Base-by-base conservation (phyloP, 2,888 invertebrate genomes). In the Thumatha senex region DNA sequence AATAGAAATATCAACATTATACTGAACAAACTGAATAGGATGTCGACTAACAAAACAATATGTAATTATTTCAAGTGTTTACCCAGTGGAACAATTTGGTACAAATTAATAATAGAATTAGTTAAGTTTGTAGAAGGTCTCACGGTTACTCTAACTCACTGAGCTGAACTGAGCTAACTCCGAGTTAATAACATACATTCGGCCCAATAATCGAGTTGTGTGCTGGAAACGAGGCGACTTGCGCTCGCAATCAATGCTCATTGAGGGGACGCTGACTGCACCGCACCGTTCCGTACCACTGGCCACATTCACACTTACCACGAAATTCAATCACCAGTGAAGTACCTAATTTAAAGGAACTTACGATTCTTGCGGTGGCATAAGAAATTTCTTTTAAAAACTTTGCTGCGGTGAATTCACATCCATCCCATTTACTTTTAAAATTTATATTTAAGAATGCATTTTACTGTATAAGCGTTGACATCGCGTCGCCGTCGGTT, bases 231-330 rank as follows among this genome's bases (percentile, higher is more conserved):
- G 56, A 46, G 53, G 51, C 54, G 58, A 61, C 58, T 55, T 54
- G 51, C 51, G 56, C 52, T 58, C 63, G 73, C 73, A 76, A 78
- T 76, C 78, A 77, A 70, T 61, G 63, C 67, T 54, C 73, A 74
- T 78, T 76, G 74, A 76, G 62, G 49, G 52, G 46, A 33, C 48
- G 31, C 31, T 24, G 18, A 24, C 18, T 1, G 33, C 30, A 2
- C 14, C 53, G 43, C 48, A 11, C 24, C 51, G 51, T 50, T 31
- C 14, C 40, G 51, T 11, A 0, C 43, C 31, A 24, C 60, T 43
- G 43, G 13, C 35, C 49, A 51, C 61, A 59, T 61, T 61, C 61
- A 62, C 64, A 60, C 59, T 63, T 63, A 61, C 61, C 59, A 36
- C 63, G 39, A 56, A 70, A 70, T 70, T 58, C 63, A 74, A 70